These are phyloP conservation scores for Pharmacophagus antenor DNA, from an alignment of 2,888 invertebrate species.

Conservation along the genomic window DNA sequence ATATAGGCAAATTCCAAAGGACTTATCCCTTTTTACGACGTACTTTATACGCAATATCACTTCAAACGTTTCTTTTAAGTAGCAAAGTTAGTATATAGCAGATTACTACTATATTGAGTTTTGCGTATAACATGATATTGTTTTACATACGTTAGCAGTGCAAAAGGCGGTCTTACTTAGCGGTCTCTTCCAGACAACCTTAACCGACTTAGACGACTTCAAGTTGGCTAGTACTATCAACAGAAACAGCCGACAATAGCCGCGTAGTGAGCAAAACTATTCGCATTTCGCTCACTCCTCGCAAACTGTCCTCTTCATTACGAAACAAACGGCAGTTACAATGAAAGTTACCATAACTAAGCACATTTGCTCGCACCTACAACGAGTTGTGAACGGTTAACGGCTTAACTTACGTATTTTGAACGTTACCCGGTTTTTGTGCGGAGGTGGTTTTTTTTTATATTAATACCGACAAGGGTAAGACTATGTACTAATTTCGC, in stretches of 20 bases:
- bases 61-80: constrained; percentile 2
- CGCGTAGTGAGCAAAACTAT: neutral
- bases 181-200: too few species aligned
- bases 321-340: constrained; percentile 22
- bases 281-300: neutral
- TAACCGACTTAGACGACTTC: too few species aligned
- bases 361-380: constrained; percentile 12
- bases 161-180: too few species aligned
- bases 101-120: neutral
- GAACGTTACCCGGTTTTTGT: constrained; percentile 12
- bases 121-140: too few species aligned
- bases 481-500: neutral
- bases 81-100: neutral
- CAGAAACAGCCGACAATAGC: too few species aligned
- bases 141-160: too few species aligned
- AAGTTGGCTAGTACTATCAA: too few species aligned
- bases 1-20: constrained; percentile 7
- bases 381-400: constrained; percentile 10
- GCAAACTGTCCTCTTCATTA: constrained; percentile 4
- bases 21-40: constrained; percentile 15
- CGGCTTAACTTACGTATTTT: constrained; percentile 21
- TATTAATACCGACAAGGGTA: neutral
- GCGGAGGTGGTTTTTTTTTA: neutral
- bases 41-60: constrained; percentile 13
- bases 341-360: constrained; percentile 23